Evolutionary conservation across 1,140 invertebrate species (phyloP), one percentile per base, ranked within the genome.

Genomic region (Drosophila carrolli): DNA sequence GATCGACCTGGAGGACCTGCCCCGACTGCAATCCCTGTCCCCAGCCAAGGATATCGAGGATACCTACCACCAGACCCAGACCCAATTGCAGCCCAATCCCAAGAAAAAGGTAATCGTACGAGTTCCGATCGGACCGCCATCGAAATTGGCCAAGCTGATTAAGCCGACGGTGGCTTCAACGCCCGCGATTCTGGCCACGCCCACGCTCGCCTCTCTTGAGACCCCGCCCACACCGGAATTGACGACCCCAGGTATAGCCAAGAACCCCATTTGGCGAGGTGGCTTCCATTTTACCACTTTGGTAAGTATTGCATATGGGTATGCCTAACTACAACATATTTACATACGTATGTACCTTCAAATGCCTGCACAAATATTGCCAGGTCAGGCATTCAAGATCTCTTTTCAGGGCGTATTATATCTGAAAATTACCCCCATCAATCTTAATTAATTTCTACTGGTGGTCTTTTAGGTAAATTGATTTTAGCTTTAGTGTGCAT

Each of bases 1-100:
- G 91, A 88, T 88, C 41, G 70, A 84, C 55, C 54, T 92, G 54
- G 91, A 92, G 65, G 86, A 92, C 71, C 81, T 92, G 54, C 91
- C 91, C 9, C 66, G 91, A 53, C 54, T 92, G 75, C 81, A 92
- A 75, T 92, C 91, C 27, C 58, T 92, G 11, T 92, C 91, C 2
- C 91, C 91, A 2, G 55, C 78, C 8, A 70, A 72, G 59, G 85
- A 92, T 6, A 57, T 91, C 0, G 90, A 90, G 19, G 81, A 77
- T 7, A 35, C 47, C 5, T 50, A 66, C 7, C 46, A 51, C 35
- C 35, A 67, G 14, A 71, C 65, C 29, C 38, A 67, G 14, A 71
- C 65, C 6, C 65, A 66, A 19, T 10, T 85, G 40, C 37, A 54
- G 0, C 6, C 14, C 13, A 68, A 60, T 37, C 74, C 63, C 29